A percentile compares a stretch with the other conserved stretches of the same genome.
phyloP scores from a whole-genome alignment of 1,140 invertebrate species.

The Cotesia typhae region DNA sequence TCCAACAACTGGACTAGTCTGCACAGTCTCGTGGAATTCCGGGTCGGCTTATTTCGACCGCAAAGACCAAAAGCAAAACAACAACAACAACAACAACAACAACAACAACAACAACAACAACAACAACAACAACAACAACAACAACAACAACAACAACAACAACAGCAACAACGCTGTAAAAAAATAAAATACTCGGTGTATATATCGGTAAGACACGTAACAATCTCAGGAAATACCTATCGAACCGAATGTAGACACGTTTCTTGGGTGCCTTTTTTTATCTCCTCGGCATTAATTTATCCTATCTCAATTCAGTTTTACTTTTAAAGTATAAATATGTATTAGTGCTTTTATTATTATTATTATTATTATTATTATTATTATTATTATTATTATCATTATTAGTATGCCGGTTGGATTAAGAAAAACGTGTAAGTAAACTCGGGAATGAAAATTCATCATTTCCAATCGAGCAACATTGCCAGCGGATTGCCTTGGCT shows the following conservation, averaged over 20 bases:
- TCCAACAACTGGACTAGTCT: background rate
- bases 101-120: too few relatives aligned
- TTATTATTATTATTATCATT: too few relatives aligned
- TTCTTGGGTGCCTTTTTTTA: too few relatives aligned
- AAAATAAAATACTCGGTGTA: background rate
- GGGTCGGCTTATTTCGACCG: conserved; percentile 35
- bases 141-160: too few relatives aligned
- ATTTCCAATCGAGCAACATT: conserved; percentile 30
- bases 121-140: too few relatives aligned
- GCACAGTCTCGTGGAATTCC: conserved; percentile 26
- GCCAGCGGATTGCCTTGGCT: conserved; percentile 22
- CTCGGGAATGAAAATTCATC: conserved; percentile 28
- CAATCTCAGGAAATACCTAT: conserved; percentile 25
- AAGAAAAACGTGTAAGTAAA: background rate
- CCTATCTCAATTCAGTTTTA: conserved; percentile 12
- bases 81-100: too few relatives aligned
- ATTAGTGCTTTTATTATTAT: background rate
- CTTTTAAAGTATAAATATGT: background rate
- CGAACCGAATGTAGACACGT: background rate
- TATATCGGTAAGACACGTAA: conserved; percentile 24
- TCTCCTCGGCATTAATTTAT: conserved; percentile 11
- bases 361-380: too few relatives aligned
- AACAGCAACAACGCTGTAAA: background rate
- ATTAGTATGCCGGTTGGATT: background rate
- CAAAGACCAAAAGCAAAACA: conserved; percentile 10